phyloP scores from a whole-genome alignment of 2,888 invertebrate genomes.

The Rhingia campestris region DNA sequence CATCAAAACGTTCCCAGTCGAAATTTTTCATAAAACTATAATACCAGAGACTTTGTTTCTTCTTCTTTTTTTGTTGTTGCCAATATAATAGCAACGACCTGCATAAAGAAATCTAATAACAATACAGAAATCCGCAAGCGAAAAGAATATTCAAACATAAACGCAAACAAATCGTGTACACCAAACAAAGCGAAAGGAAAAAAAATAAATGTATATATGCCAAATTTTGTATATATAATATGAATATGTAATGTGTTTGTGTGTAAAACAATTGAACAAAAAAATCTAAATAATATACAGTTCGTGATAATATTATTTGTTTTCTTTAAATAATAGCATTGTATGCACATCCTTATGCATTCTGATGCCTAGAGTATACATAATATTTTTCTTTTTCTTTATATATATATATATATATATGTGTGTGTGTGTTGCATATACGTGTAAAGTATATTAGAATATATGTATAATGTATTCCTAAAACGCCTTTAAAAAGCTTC shows the following conservation, averaged over 20 bases:
- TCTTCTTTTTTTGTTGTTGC: slow-evolving; percentile 8
- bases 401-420: slow-evolving; percentile 55
- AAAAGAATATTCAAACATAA: slow-evolving; percentile 38
- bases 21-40: slow-evolving; percentile 62
- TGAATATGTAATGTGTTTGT: slow-evolving; percentile 8
- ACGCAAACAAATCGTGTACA: slow-evolving; percentile 20
- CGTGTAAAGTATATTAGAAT: slow-evolving; percentile 72
- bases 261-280: slow-evolving; percentile 26
- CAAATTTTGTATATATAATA: slow-evolving; percentile 6
- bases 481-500: slow-evolving; percentile 68
- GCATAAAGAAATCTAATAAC: too few relatives aligned
- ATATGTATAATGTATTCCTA: slow-evolving; percentile 67
- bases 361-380: slow-evolving; percentile 68
- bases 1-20: slow-evolving; percentile 53
- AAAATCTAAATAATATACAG: slow-evolving; percentile 14
- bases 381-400: slow-evolving; percentile 56
- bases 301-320: slow-evolving; percentile 33
- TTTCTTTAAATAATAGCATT: slow-evolving; percentile 60
- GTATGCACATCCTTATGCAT: slow-evolving; percentile 62
- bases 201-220: slow-evolving; percentile 1
- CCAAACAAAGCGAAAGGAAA: slow-evolving; percentile 6
- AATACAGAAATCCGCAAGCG: slow-evolving; percentile 2
- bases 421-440: slow-evolving; percentile 61
- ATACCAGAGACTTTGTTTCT: slow-evolving; percentile 44
- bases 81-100: slow-evolving; percentile 22